phyloP scores from a whole-genome alignment of 1,140 invertebrate species.

The Leucophenga varia region DNA sequence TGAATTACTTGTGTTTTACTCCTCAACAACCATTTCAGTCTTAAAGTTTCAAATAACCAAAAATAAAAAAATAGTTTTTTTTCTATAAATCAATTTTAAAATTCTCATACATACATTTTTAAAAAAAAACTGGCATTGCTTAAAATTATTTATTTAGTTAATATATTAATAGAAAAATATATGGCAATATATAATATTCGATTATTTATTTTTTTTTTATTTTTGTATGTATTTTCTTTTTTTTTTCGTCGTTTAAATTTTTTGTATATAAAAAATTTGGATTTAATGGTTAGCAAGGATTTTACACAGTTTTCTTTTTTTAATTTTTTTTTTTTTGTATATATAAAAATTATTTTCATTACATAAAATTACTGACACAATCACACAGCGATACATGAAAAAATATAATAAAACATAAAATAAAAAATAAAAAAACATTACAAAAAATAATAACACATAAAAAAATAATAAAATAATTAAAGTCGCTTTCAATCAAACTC shows the following conservation, averaged over 20 bases:
- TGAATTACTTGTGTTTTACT: conserved; percentile 39
- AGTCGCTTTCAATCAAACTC: conserved; percentile 28
- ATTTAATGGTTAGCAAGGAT: conserved; percentile 50
- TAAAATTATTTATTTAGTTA: too few relatives aligned
- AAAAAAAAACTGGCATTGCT: too few relatives aligned
- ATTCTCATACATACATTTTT: conserved; percentile 13
- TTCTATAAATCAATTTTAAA: conserved; percentile 17
- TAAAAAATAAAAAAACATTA: conserved; percentile 23
- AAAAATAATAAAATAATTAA: conserved; percentile 17
- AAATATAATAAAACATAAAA: conserved; percentile 23
- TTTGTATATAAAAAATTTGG: conserved; percentile 40
- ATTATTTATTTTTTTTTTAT: conserved; percentile 11
- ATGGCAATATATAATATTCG: conserved; percentile 5
- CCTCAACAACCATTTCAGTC: conserved; percentile 54
- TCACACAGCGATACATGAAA: conserved; percentile 42
- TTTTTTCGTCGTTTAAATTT: too few relatives aligned
- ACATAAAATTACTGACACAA: conserved; percentile 33
- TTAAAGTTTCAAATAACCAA: conserved; percentile 54
- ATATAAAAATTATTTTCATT: conserved; percentile 42
- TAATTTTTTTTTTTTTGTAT: conserved; percentile 18
- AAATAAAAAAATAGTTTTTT: conserved; percentile 25
- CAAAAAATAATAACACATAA: too few relatives aligned
- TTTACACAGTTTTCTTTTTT: conserved; percentile 28
- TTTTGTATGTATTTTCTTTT: conserved; percentile 19
- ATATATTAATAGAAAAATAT: conserved; percentile 2